A percentile compares a stretch with the other conserved stretches of the same genome.
Conservation (phyloP, 2,113 vertebrate species). For the Eretmochelys imbricata region DNA sequence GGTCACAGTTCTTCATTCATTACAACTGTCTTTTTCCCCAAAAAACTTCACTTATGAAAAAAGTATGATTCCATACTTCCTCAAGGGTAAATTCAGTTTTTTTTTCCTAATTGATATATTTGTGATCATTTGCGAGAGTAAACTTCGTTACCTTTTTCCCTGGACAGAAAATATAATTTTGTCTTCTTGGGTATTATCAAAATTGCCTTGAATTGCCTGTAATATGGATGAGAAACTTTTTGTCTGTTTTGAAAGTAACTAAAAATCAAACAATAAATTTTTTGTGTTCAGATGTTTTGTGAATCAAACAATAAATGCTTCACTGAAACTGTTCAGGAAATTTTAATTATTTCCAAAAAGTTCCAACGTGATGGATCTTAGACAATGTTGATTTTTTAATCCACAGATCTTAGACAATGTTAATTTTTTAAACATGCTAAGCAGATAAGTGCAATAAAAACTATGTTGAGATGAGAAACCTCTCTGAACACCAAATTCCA, state of each 20-base stretch:
- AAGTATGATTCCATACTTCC: background rate
- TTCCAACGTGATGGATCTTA: background rate
- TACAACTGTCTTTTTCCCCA: slow-evolving; percentile 49
- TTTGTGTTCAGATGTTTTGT: too few relatives aligned
- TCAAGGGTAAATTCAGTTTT: slow-evolving; percentile 34
- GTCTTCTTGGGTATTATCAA: background rate
- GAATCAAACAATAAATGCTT: background rate
- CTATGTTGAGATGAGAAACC: background rate
- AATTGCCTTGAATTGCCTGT: background rate
- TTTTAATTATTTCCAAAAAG: background rate
- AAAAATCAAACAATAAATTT: too few relatives aligned
- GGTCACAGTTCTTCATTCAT: slow-evolving; percentile 37
- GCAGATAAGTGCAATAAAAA: background rate
- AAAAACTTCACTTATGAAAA: slow-evolving; percentile 13
- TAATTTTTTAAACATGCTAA: background rate
- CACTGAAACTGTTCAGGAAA: background rate
- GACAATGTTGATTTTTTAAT: background rate
- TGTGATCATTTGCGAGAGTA: slow-evolving; percentile 45
- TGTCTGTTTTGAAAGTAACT: background rate
- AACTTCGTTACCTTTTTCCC: slow-evolving; percentile 17
- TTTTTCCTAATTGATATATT: slow-evolving; percentile 46
- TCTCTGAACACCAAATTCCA: slow-evolving; percentile 14
- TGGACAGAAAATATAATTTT: slow-evolving; percentile 21
- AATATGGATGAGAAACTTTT: background rate
- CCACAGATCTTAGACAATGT: background rate